These are phyloP conservation scores for Eriosoma lanigerum DNA, from an alignment of 1,140 invertebrate genomes.

Conservation along the genomic window DNA sequence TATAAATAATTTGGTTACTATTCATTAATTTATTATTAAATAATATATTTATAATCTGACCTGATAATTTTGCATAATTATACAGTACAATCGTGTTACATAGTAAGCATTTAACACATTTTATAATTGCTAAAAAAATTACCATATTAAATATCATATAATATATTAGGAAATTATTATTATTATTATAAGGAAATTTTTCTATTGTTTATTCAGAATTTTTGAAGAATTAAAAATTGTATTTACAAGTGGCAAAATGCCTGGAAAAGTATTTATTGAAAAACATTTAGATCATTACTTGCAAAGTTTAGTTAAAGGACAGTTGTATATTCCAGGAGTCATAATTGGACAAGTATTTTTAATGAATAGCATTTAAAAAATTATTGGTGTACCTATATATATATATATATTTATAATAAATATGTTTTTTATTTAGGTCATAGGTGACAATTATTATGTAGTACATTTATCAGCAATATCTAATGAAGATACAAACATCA, in stretches of 20 bases:
- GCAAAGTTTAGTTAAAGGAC: conserved; percentile 11
- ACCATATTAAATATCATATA: too few relatives aligned
- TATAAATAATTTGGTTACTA: too few relatives aligned
- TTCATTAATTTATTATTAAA: too few relatives aligned
- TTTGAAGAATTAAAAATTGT: background rate
- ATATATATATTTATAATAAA: background rate
- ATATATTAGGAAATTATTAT: too few relatives aligned
- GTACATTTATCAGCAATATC: conserved; percentile 32
- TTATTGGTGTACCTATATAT: too few relatives aligned
- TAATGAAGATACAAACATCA: background rate
- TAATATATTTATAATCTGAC: too few relatives aligned
- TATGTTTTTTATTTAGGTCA: conserved; percentile 28
- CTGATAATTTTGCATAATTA: too few relatives aligned
- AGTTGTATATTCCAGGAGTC: conserved; percentile 32
- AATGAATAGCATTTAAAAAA: background rate
- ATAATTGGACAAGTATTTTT: conserved; percentile 39
- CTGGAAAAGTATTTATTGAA: conserved; percentile 34
- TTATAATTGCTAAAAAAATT: too few relatives aligned
- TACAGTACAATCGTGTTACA: too few relatives aligned
- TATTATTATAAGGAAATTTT: too few relatives aligned
- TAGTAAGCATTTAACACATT: too few relatives aligned
- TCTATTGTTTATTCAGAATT: background rate
- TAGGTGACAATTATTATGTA: conserved; percentile 29
- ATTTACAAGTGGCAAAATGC: conserved; percentile 9
- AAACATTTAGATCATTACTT: conserved; percentile 32